Percentiles rank a stretch among this genome's conserved stretches.
Evolutionary conservation across 2,888 invertebrate genomes (phyloP).

Genomic region (Proisotoma minuta): DNA sequence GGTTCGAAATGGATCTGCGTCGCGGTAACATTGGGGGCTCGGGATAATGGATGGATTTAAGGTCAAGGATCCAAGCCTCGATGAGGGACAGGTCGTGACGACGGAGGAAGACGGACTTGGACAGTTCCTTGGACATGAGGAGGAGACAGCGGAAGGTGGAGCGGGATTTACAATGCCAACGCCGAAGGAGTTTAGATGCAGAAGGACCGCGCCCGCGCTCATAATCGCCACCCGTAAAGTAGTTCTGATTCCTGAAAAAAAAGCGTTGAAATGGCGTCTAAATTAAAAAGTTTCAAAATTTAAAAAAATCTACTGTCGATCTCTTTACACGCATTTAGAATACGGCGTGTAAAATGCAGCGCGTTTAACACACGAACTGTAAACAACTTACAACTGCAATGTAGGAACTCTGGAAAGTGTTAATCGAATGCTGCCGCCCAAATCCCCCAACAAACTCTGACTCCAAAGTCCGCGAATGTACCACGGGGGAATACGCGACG

Average conservation of each 20-base stretch:
- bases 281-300: background rate
- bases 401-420: constrained; percentile 46
- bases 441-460: constrained; percentile 48
- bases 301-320: background rate
- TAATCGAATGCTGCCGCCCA: constrained; percentile 48
- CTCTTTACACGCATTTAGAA: background rate
- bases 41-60: constrained; percentile 47
- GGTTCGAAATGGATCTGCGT: constrained; percentile 46
- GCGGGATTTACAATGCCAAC: constrained; percentile 48
- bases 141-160: constrained; percentile 47
- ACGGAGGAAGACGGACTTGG: constrained; percentile 45
- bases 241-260: constrained; percentile 37
- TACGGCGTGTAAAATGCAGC: background rate
- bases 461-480: constrained; percentile 48
- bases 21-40: constrained; percentile 49
- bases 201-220: constrained; percentile 24
- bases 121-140: constrained; percentile 47
- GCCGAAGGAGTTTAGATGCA: constrained; percentile 46
- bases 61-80: constrained; percentile 48
- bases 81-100: constrained; percentile 45
- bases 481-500: constrained; percentile 46
- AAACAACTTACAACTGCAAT: constrained; percentile 22
- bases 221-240: constrained; percentile 36
- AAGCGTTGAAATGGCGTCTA: background rate
- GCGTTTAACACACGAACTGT: background rate